Evolutionary conservation across 35 echinoderm and acorn worm genomes (phyloP), one percentile per base, ranked within the genome.

Genomic region (Lytechinus pictus): DNA sequence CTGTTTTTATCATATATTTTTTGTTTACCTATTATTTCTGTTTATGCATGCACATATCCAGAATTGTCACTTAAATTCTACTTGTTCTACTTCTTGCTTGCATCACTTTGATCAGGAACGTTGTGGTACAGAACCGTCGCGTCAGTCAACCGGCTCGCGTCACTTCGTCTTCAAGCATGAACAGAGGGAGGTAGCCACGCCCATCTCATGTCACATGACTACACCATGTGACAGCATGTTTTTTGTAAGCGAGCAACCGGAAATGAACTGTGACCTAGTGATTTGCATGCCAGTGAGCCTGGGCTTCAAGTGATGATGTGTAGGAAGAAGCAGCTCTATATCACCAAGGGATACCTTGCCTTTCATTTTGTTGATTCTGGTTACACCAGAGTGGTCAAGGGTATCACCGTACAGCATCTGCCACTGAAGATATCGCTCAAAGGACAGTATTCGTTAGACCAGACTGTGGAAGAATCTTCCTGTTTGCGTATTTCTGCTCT

Each of bases 141-240:
- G 29, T 52, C 3, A 90, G 88, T 44, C 88, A 90, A 54, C 88
- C 88, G 1, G 88, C 88, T 12, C 28, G 88, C 28, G 7, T 21
- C 88, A 10, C 16, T 8, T 90, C 88, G 3, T 90, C 88, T 9
- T 90, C 88, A 4, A 90, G 88, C 88, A 90, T 90, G 88, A 90
- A 90, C 88, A 19, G 88, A 52, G 88, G 88, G 52, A 90, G 88
- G 88, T 90, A 90, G 88, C 88, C 88, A 90, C 88, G 28, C 88
- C 88, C 88, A 54, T 27, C 16, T 9, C 29, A 90, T 90, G 88
- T 79, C 29, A 90, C 28, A 90, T 90, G 29, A 90, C 88, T 21
- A 44, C 27, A 54, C 14, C 88, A 44, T 90, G 88, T 90, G 88
- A 90, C 88, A 44, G 29, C 88, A 44, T 52, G 52, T 44, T 21